Percentiles rank a stretch among this genome's conserved stretches.
Conservation (phyloP, 2,797 vertebrate species). For the Rachycentron canadum region DNA sequence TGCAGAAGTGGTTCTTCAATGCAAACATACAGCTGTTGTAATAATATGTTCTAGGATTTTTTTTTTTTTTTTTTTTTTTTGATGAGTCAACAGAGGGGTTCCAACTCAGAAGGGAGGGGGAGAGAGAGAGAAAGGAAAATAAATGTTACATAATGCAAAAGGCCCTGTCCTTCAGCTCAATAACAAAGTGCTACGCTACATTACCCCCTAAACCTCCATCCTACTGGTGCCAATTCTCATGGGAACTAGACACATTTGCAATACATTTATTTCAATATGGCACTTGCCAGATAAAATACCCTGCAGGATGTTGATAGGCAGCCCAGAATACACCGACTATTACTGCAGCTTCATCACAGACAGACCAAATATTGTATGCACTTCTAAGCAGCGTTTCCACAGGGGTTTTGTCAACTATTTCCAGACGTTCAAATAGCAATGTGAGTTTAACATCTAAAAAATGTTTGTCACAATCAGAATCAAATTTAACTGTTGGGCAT, state of each 20-base stretch:
- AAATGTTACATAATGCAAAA: constrained; percentile 84
- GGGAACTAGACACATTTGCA: constrained; percentile 82
- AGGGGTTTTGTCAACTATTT: constrained; percentile 30
- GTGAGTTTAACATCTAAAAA: constrained; percentile 19
- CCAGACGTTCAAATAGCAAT: constrained; percentile 26
- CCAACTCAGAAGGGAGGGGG: constrained; percentile 27
- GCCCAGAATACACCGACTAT: constrained; percentile 39
- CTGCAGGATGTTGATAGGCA: constrained; percentile 68
- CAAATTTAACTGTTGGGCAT: not conserved
- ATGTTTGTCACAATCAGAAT: constrained; percentile 21
- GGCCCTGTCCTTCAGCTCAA: constrained; percentile 82
- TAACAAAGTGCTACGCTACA: constrained; percentile 86
- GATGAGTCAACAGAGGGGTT: constrained; percentile 59
- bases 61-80: constrained; percentile 14
- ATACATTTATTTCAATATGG: constrained; percentile 84
- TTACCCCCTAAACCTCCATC: constrained; percentile 82
- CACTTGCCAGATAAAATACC: constrained; percentile 73
- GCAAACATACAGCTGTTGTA: constrained; percentile 26
- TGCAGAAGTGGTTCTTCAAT: constrained; percentile 1
- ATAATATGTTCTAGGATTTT: constrained; percentile 12
- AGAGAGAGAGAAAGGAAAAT: constrained; percentile 53
- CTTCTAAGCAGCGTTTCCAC: constrained; percentile 21
- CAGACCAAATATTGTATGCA: constrained; percentile 24
- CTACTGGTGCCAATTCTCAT: constrained; percentile 75
- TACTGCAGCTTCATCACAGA: constrained; percentile 46